Conservation (phyloP, 1,140 invertebrate species). For the Aphelenchoides besseyi region DNA sequence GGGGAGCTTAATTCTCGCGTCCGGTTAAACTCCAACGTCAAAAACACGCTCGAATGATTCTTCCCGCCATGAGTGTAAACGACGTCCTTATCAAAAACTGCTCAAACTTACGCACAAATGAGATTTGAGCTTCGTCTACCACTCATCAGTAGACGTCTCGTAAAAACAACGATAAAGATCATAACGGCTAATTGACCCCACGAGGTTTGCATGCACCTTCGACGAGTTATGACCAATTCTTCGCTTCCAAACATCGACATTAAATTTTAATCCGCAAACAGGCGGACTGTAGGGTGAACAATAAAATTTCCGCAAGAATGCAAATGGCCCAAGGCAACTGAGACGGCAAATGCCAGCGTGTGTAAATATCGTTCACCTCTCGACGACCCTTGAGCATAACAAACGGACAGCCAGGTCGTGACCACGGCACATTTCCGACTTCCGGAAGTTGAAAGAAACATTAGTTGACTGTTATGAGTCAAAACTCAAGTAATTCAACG, state of each 20-base stretch:
- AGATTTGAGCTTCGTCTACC: neutral
- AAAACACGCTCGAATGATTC: no score
- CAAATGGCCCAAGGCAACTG: neutral
- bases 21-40: no score
- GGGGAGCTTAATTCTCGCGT: no score
- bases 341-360: neutral
- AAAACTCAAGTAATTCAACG: neutral
- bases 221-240: no score
- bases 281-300: neutral
- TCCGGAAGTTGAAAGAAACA: neutral
- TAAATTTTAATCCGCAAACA: slow-evolving; percentile 3
- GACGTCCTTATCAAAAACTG: no score
- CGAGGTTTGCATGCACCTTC: no score
- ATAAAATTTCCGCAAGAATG: neutral
- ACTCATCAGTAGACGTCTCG: neutral
- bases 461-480: neutral
- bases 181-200: neutral
- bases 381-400: neutral
- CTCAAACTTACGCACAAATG: neutral
- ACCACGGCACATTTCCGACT: neutral
- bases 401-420: slow-evolving; percentile 1
- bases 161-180: neutral
- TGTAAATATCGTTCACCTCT: neutral
- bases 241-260: neutral
- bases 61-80: no score